Base-by-base conservation (phyloP, 2,113 vertebrate genomes). In the Syngnathoides biaculeatus region DNA sequence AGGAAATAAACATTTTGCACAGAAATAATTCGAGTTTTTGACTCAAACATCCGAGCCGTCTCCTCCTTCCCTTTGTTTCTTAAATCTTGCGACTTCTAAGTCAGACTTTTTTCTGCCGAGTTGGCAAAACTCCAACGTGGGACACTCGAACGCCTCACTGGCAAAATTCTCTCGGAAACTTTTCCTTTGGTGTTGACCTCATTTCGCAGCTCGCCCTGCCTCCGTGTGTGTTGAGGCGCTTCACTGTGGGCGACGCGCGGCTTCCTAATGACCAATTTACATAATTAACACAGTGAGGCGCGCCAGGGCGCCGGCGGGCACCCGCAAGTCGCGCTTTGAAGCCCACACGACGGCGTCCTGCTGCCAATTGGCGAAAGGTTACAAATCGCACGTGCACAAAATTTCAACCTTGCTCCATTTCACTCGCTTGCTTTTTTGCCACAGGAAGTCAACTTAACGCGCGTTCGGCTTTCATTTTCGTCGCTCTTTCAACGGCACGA, bases 261-360 rank as follows among this genome's bases (percentile, higher is more conserved):
- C 65, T 73, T 80, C 68, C 68, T 85, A 86, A 89, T 84, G 80
- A 84, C 72, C 80, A 89, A 86, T 86, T 89, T 87, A 78, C 85
- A 87, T 89, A 84, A 87, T 89, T 89, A 89, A 85, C 79, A 84
- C 47, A 65, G 75, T 73, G 74, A 72, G 71, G 67, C 80, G 76
- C 73, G 79, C 80, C 78, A 76, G 66, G 50, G 68, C 81, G 84
- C 80, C 75, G 66, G 53, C 43, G 1, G 35, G 57, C 22, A 70
- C 67, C 66, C 68, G 55, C 55, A 22, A 38, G 57, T 27, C n/a
- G 22, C n/a, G 52, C 56, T 17, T 59, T 67, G 40, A 53, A 71
- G 20, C 24, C 68, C 73, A 68, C 57, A 57, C 6, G 0, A 61
- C 52, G 13, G n/a, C 11, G 60, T 43, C 38, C 30, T 8, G 38